Evolutionary conservation across 1,140 invertebrate genomes (phyloP), one percentile per base, ranked within the genome.

Genomic region (Drosophila hydei): DNA sequence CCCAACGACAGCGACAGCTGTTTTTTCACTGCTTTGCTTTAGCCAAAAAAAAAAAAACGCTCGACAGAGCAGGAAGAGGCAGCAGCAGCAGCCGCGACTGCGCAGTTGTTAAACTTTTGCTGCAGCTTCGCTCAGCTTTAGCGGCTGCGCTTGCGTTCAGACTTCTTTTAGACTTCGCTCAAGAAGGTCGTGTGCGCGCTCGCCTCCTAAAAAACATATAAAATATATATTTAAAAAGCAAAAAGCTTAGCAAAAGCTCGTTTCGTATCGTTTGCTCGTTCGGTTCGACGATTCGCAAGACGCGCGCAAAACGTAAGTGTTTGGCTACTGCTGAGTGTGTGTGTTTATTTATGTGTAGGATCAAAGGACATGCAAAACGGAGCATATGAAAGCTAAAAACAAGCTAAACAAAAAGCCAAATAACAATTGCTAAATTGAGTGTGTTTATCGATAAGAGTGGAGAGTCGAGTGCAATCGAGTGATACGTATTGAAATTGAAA

Each of bases 91-190:
- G 27, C 51, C n/a, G 71, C 77, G 67, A 23, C 78, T 70, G 78
- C 69, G 75, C 60, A 62, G 50, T 18, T 19, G 54, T 43, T 27
- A 43, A 27, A 27, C 54, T 43, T 56, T 25, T 21, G 5, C 43
- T 27, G 36, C 59, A 73, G 79, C 79, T 69, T 72, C 72, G 70
- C 69, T 79, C 69, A 64, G 76, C 65, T 76, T 76, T 75, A 48
- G 78, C 77, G 55, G 19, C 67, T 62, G 77, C 81, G 78, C 78
- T 74, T 80, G 73, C 73, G 78, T 79, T 90, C 89, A 90, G 84
- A 90, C 89, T 83, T 90, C 84, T 89, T 89, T 89, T 78, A 79
- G 89, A 89, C 72, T 74, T 63, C 65, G 85, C 84, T 83, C 78
- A 77, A 79, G 89, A 90, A 90, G 89, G 89, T 90, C 84, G 89